Conservation (phyloP, 2,797 vertebrate species). For the Myotis pilosus region DNA sequence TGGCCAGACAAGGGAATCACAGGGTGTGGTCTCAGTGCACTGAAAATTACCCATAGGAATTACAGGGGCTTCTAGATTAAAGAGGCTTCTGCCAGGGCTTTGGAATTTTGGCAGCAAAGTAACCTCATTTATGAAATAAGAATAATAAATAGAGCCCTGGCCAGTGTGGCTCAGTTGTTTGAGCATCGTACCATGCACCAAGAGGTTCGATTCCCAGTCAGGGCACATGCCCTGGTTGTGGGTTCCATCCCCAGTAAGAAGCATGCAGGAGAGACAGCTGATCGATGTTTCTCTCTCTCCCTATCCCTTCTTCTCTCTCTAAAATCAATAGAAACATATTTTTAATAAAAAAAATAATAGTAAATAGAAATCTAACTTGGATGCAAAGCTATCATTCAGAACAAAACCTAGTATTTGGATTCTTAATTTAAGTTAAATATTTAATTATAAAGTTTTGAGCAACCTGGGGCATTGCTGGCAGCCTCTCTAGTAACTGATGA, state of each 20-base stretch:
- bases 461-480: not conserved
- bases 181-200: no score
- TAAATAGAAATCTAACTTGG: not conserved
- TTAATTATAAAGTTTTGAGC: not conserved
- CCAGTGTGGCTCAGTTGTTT: no score
- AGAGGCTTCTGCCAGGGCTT: not conserved
- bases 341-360: not conserved
- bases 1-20: not conserved
- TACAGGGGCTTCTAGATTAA: not conserved
- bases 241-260: no score
- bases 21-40: not conserved
- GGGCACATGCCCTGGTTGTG: no score
- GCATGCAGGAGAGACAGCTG: no score
- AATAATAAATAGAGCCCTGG: not conserved
- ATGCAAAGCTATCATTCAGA: not conserved
- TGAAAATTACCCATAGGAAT: not conserved
- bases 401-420: not conserved
- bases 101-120: not conserved
- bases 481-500: not conserved
- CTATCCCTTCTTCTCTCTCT: no score
- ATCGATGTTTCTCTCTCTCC: no score
- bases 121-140: not conserved
- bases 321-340: no score
- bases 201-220: no score
- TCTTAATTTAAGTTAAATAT: slow-evolving; percentile 14